phyloP scores from a whole-genome alignment of 1,140 invertebrate species.

The Drosophila eugracilis region DNA sequence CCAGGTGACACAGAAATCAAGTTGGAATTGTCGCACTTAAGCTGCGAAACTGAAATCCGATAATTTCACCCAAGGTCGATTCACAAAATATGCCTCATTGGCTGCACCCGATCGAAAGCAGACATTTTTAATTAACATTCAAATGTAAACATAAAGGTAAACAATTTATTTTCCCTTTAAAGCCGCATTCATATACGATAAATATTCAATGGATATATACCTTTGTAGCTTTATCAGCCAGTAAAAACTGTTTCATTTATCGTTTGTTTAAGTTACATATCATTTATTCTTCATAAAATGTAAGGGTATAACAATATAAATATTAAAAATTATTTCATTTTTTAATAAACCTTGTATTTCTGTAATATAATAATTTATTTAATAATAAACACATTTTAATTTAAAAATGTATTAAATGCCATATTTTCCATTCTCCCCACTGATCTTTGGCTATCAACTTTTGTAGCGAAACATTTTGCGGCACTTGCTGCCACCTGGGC shows the following conservation, averaged over 20 bases:
- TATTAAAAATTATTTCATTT: no score
- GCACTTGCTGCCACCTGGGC: constrained; percentile 24
- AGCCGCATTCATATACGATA: neutral
- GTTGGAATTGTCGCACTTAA: constrained; percentile 14
- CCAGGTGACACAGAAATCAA: constrained; percentile 15
- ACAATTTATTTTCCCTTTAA: neutral
- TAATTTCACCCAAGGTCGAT: neutral
- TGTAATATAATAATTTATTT: no score
- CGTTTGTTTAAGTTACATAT: no score
- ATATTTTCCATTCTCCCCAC: neutral
- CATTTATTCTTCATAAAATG: no score
- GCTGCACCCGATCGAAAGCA: constrained; percentile 5
- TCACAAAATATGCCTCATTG: constrained; percentile 2
- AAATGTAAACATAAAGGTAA: neutral
- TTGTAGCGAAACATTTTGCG: constrained; percentile 3
- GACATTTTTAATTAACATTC: constrained; percentile 4
- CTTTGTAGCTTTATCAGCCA: no score
- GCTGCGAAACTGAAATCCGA: constrained; percentile 7
- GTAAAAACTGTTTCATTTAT: no score
- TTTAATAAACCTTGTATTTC: no score
- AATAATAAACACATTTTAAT: no score
- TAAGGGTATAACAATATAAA: no score
- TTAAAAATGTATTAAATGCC: no score
- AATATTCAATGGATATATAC: neutral
- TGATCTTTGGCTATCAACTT: constrained; percentile 17